Evolutionary conservation across 2,888 invertebrate genomes (phyloP), one percentile per base, ranked within the genome.

Genomic region (Apocheima hispidaria): DNA sequence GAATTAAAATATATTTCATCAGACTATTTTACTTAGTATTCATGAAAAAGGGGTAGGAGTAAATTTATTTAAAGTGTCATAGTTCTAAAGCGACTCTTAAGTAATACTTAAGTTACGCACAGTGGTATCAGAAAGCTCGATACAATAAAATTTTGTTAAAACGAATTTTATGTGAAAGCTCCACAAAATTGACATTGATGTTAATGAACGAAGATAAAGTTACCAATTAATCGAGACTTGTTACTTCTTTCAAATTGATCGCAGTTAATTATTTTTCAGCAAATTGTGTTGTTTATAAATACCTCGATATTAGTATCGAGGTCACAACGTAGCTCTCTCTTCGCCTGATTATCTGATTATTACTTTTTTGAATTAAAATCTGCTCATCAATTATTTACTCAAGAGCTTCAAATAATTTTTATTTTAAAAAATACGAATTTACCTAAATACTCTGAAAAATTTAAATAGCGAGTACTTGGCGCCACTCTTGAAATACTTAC

Each of bases 161-260:
- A 61, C 52, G 38, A 56, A 44, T 55, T n/a, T n/a, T 60, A 44
- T 43, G 41, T 28, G 16, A 44, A 56, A 57, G 48, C 44, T 62
- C 51, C 50, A 44, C 60, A 33, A 63, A 70, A 66, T 66, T 70
- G 68, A 65, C 66, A 63, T 63, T 54, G 63, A 66, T 63, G 53
- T 21, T 70, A 70, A 70, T 65, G 53, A 69, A 69, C 55, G 53
- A 20, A 51, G 65, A 69, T 70, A 63, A 50, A 68, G 66, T 70
- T 70, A 66, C 70, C 68, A 54, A 63, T 66, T 68, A 66, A 66
- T 68, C 61, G 43, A 36, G 54, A 46, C 56, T 63, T 60, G 38
- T 46, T 41, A 65, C 63, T 69, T 67, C 67, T 66, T 69, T 67
- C n/a, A 40, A 65, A 65, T 69, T 44, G 44, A 56, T 44, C 33